Base-by-base conservation (phyloP, 2,888 invertebrate species). In the Coremacera marginata region DNA sequence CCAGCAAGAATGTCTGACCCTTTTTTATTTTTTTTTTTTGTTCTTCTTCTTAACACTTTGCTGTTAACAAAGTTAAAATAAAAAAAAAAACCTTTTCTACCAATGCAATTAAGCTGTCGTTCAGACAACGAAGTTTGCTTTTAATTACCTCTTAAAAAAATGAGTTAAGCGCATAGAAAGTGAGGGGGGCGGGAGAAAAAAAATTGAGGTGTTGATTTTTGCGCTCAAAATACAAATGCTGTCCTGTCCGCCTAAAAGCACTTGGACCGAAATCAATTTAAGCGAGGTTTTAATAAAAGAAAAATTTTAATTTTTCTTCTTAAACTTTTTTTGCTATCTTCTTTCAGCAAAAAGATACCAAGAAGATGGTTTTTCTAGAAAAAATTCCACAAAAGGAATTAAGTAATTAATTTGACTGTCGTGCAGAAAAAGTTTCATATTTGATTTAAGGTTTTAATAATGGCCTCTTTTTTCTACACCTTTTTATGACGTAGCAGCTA, bases 191-290 rank as follows among this genome's bases (percentile, higher is more conserved):
- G n/a, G n/a, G 63, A 34, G 19, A 31, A 31, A 63, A 63, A 63
- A 27, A 63, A 2, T 3, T 5, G 27, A 60, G 57, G 57, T 60
- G 57, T 60, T 60, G 55, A n/a, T 22, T 55, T 9, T 55, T 55
- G 55, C 19, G 19, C 55, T 55, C 55, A n/a, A 34, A 37, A 65
- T 4, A 63, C n/a, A 2, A 63, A 34, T 25, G 16, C 31, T 31
- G 31, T 27, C 16, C 62, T 62, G 16, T 22, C 11, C 25, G 22
- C 68, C 49, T 68, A 51, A 67, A 68, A 68, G 68, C 68, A 51
- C 68, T 68, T 68, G 51, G 68, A 68, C 68, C 68, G 68, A 49
- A 68, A 68, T 68, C 68, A 68, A 68, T 49, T 68, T 68, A 68
- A 68, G 49, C 44, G 25, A 19, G 34, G 9, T 65, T 65, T 65